Base-by-base conservation (phyloP, 1,140 invertebrate species). In the Grapholita molesta region DNA sequence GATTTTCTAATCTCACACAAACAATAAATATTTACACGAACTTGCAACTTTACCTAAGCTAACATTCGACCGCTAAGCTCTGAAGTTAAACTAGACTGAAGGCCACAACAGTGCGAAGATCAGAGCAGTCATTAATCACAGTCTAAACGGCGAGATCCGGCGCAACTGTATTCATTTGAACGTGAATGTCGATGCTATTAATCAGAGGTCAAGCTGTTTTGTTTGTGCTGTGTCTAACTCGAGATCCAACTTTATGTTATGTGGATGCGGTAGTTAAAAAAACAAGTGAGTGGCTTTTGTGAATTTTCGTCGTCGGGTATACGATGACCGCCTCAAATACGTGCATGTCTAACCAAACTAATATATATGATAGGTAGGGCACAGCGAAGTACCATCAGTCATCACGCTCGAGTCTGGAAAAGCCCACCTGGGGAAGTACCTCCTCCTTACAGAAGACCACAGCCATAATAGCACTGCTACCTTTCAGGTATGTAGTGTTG, bases 161-260 rank as follows among this genome's bases (percentile, higher is more conserved):
- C 24, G 55, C 55, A 30, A 28, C 67, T 61, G 55, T 61, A 69
- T 64, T 69, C 55, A 69, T 69, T 69, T 64, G 67, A 23, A 61
- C 48, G 67, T 69, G 67, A 64, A 33, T 69, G 67, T 69, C 35
- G 67, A 68, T 64, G 55, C 67, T 69, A 69, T 69, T 69, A 69
- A 69, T 69, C 67, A 69, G 67, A 33, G 55, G 52, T 32, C 67
- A 35, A 53, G 55, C 67, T 69, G 55, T 61, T 61, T 61, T 67
- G 66, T 69, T 69, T 69, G 67, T 61, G 15, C 35, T 33, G 57
- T 38, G 24, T 12, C n/a, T n/a, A 48, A 42, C 5, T 24, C 11
- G 53, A 11, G 24, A 53, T 3, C 21, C 48, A 25, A 12, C n/a
- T n/a, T n/a, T n/a, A n/a, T n/a, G 53, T 35, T 3, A 6, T 42